phyloP scores from a whole-genome alignment of 2,888 invertebrate genomes.

The Tachina grossa region DNA sequence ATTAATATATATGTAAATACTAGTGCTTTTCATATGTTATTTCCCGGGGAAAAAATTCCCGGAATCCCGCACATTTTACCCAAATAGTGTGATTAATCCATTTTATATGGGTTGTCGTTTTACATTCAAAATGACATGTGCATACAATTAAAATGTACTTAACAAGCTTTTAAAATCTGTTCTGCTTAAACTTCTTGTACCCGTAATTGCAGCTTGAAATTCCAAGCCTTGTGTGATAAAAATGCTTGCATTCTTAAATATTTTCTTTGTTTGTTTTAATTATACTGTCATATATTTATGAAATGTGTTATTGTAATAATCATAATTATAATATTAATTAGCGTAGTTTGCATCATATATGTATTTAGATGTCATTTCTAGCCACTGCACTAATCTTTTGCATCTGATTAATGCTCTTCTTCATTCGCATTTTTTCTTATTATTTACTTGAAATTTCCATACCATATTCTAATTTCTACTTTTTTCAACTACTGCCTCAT shows the following conservation, averaged over 20 bases:
- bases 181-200: background rate
- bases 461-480: background rate
- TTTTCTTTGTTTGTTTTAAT: slow-evolving; percentile 2
- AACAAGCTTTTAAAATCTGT: too few relatives aligned
- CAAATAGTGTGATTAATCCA: too few relatives aligned
- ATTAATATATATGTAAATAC: too few relatives aligned
- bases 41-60: too few relatives aligned
- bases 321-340: background rate
- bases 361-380: background rate
- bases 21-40: too few relatives aligned
- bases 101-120: too few relatives aligned
- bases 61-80: too few relatives aligned
- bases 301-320: slow-evolving; percentile 14
- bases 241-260: background rate
- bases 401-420: background rate
- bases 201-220: slow-evolving; percentile 11
- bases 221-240: slow-evolving; percentile 2
- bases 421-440: background rate
- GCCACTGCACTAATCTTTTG: background rate
- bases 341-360: background rate
- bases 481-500: background rate
- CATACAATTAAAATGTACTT: too few relatives aligned
- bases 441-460: background rate
- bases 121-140: too few relatives aligned
- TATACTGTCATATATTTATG: slow-evolving; percentile 27